These are phyloP conservation scores for Drosophila histrio DNA, from an alignment of 2,888 invertebrate species.

Conservation along the genomic window DNA sequence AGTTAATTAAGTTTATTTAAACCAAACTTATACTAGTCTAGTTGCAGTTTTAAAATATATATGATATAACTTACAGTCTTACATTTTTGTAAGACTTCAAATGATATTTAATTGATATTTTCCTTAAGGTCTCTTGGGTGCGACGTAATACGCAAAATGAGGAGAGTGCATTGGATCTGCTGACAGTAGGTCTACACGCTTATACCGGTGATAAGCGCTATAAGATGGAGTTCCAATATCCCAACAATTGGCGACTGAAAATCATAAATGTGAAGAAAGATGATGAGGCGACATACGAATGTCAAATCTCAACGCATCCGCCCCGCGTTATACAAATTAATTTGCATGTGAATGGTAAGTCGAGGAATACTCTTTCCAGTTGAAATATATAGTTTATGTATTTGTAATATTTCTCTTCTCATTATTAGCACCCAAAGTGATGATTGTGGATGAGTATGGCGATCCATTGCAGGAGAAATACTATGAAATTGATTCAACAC, in stretches of 20 bases:
- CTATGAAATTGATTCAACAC: constrained; percentile 86
- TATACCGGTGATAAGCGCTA: constrained; percentile 88
- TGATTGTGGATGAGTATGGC: constrained; percentile 86
- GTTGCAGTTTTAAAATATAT: too few relatives aligned
- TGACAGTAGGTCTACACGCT: constrained; percentile 88
- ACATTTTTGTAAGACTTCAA: too few relatives aligned
- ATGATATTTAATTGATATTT: neutral
- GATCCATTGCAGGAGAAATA: constrained; percentile 85
- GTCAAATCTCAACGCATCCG: constrained; percentile 86
- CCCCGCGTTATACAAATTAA: constrained; percentile 85
- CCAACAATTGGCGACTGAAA: constrained; percentile 86
- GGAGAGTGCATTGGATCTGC: constrained; percentile 87
- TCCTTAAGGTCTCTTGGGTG: constrained; percentile 88
- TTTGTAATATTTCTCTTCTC: too few relatives aligned
- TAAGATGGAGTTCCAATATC: constrained; percentile 86
- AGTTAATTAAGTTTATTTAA: too few relatives aligned
- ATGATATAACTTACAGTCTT: too few relatives aligned
- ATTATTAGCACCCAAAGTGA: constrained; percentile 85
- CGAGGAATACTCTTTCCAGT: neutral
- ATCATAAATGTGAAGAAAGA: constrained; percentile 85
- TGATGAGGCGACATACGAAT: constrained; percentile 86
- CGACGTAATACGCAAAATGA: constrained; percentile 86
- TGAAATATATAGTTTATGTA: too few relatives aligned
- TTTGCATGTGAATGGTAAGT: constrained; percentile 85
- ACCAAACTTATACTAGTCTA: too few relatives aligned